Base-by-base conservation (phyloP, 2,113 vertebrate species). In the Tetrao urogallus region DNA sequence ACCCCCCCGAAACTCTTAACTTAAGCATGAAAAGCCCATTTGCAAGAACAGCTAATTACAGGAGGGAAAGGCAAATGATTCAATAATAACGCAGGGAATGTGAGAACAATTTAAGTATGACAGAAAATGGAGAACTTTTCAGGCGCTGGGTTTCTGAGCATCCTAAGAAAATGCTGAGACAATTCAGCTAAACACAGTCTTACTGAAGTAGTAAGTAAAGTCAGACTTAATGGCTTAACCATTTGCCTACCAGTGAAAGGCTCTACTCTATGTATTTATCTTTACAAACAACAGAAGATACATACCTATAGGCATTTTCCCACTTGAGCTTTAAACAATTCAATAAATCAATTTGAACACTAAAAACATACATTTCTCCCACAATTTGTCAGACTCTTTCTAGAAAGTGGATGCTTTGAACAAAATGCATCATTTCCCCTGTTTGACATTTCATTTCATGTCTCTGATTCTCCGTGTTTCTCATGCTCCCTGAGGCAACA, bases 21-120 rank as follows among this genome's bases (percentile, higher is more conserved):
- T 88, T 73, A 76, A 94, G 85, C 56, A 81, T 48, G 64, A 83
- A 83, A 88, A 92, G 79, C 71, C 79, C 34, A 83, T 74, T 92
- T 91, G 72, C 4, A 0, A 94, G 69, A 88, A 36, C 47, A 79
- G 28, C 50, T 86, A 58, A 91, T 94, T 92, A 81, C 4, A 2
- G 25, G 40, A 63, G 24, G 8, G 32, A 36, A 77, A 77, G 71
- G 58, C 43, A 94, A 82, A 88, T 66, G 72, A 86, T 81, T 87
- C 8, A 6, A 85, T 56, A 92, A 25, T 73, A 86, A 82, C 14
- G 40, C 38, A 28, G 83, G 73, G 58, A 92, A 95, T 10, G 2
- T 80, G 81, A 67, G 60, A 67, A 34, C 43, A 72, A 74, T 91
- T 92, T 79, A 60, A 5, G 24, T 34, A 57, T 1, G 5, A 69